phyloP scores from a whole-genome alignment of 2,888 invertebrate genomes.

The Euproctis similis region DNA sequence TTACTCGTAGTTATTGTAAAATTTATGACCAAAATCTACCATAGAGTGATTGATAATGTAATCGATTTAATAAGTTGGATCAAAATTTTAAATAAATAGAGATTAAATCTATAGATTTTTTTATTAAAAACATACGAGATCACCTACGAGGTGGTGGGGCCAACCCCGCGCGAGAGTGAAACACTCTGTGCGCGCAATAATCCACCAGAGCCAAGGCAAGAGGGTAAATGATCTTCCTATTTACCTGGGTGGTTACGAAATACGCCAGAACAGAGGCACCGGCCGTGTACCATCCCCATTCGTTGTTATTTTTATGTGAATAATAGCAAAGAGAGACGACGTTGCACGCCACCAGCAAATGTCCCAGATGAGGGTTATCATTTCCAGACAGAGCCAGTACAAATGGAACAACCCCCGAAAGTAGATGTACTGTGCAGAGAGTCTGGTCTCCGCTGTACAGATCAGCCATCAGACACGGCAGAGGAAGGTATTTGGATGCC shows the following conservation, averaged over 20 bases:
- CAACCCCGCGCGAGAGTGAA: not conserved
- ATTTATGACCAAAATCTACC: too few species aligned
- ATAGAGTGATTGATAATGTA: too few species aligned
- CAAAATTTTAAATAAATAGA: too few species aligned
- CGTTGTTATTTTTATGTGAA: constrained; percentile 31
- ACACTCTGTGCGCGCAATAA: constrained; percentile 49
- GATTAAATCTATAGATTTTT: too few species aligned
- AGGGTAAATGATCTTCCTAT: constrained; percentile 42
- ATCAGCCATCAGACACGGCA: constrained; percentile 59
- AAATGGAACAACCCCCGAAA: constrained; percentile 55
- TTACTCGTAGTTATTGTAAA: too few species aligned
- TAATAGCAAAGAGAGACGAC: constrained; percentile 43
- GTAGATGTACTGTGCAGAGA: constrained; percentile 38
- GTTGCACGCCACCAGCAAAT: constrained; percentile 45
- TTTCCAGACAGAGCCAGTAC: constrained; percentile 38
- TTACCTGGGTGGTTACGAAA: constrained; percentile 31
- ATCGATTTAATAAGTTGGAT: too few species aligned
- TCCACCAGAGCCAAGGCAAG: constrained; percentile 47
- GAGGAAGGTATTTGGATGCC: constrained; percentile 46
- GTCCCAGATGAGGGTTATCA: constrained; percentile 41
- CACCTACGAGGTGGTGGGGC: too few species aligned
- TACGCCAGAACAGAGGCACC: constrained; percentile 46
- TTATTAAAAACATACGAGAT: too few species aligned
- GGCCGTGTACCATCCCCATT: constrained; percentile 56
- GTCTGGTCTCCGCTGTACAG: constrained; percentile 32